Evolutionary conservation across 1,140 invertebrate species (phyloP).

Genomic region (Dinoponera quadriceps): DNA sequence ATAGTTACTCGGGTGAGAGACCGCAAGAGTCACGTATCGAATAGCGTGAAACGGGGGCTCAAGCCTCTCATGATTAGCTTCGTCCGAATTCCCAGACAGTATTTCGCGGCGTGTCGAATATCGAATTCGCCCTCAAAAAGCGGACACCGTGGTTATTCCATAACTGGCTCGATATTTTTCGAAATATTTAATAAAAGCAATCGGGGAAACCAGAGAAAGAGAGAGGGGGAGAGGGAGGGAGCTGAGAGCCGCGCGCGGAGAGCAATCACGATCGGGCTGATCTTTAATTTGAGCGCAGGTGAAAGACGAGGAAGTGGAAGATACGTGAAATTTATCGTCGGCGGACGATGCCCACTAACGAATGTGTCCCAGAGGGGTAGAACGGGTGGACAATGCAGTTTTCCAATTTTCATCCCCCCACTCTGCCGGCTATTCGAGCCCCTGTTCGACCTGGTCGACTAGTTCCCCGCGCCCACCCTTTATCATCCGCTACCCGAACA

Average conservation of each 20-base stretch:
- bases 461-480: conserved; percentile 58
- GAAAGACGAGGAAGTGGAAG: conserved; percentile 63
- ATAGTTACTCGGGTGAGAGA: conserved; percentile 10
- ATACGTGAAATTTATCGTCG: conserved; percentile 75
- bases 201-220: no score
- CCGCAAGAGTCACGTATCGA: conserved; percentile 22
- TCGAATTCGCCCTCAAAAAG: conserved; percentile 14
- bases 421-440: background rate
- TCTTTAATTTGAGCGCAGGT: conserved; percentile 69
- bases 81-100: conserved; percentile 18
- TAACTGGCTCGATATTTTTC: background rate
- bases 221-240: no score
- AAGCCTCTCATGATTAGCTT: conserved; percentile 36
- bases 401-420: conserved; percentile 78
- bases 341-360: conserved; percentile 68
- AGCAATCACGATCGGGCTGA: conserved; percentile 60
- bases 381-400: conserved; percentile 77
- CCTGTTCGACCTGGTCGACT: conserved; percentile 54
- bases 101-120: conserved; percentile 15
- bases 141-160: no score
- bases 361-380: conserved; percentile 69
- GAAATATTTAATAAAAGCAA: conserved; percentile 36
- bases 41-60: conserved; percentile 1
- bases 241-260: background rate
- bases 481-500: conserved; percentile 75